Evolutionary conservation across 2,888 invertebrate species (phyloP).

Genomic region (Lamproptera curius): DNA sequence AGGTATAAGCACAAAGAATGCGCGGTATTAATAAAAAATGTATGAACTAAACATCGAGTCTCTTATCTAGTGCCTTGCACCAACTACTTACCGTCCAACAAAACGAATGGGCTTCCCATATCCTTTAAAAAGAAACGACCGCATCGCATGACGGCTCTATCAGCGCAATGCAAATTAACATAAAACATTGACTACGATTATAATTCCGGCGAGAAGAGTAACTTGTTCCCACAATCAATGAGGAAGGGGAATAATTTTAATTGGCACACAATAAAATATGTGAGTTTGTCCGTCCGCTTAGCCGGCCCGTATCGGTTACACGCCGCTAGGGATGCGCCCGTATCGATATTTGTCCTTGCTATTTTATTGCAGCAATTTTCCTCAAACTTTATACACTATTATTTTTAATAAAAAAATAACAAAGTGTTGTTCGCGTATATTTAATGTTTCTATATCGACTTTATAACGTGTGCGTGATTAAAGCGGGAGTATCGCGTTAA

Average conservation of each 20-base stretch:
- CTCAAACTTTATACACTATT: too few species aligned
- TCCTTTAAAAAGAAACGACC: background rate
- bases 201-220: slow-evolving; percentile 28
- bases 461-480: background rate
- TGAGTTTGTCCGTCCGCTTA: slow-evolving; percentile 46
- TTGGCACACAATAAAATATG: slow-evolving; percentile 72
- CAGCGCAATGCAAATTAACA: background rate
- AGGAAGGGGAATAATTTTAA: slow-evolving; percentile 64
- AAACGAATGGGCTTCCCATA: too few species aligned
- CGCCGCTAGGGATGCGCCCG: slow-evolving; percentile 38
- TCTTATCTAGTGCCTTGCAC: too few species aligned
- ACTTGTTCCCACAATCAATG: slow-evolving; percentile 38
- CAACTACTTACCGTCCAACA: too few species aligned
- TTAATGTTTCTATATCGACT: too few species aligned
- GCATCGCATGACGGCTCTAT: background rate
- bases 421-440: too few species aligned
- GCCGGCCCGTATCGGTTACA: slow-evolving; percentile 50
- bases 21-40: background rate
- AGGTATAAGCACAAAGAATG: background rate
- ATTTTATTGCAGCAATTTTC: too few species aligned
- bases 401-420: too few species aligned
- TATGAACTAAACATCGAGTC: too few species aligned
- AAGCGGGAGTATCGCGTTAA: too few species aligned
- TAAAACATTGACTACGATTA: slow-evolving; percentile 18
- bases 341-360: slow-evolving; percentile 32